A percentile compares a stretch with the other conserved stretches of the same genome.
Evolutionary conservation across 2,113 vertebrate genomes (phyloP).

Genomic region (Paratilapia polleni): DNA sequence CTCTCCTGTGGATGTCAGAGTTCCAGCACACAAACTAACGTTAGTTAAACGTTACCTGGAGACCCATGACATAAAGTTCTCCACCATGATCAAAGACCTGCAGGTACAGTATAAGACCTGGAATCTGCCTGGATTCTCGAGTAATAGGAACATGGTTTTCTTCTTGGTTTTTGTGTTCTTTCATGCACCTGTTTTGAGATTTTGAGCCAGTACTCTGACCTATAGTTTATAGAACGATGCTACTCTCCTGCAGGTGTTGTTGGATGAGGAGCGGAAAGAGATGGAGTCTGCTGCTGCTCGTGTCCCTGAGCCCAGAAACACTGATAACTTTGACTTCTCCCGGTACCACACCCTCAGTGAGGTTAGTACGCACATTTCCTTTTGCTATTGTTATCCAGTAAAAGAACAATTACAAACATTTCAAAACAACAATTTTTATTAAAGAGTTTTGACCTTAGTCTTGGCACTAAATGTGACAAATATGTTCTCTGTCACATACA

Average conservation of each 20-base stretch:
- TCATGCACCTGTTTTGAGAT: not conserved
- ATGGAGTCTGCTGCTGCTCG: constrained; percentile 72
- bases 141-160: not conserved
- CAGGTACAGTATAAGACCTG: not conserved
- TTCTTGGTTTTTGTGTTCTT: not conserved
- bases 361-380: constrained; percentile 67
- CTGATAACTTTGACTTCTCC: constrained; percentile 79
- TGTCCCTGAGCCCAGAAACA: constrained; percentile 71
- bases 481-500: not conserved
- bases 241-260: constrained; percentile 71
- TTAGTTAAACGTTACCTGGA: not conserved
- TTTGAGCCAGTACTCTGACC: not conserved
- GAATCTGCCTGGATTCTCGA: not conserved
- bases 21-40: not conserved
- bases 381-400: too few relatives aligned
- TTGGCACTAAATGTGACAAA: not conserved
- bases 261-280: constrained; percentile 84
- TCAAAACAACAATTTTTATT: not conserved
- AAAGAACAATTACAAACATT: not conserved
- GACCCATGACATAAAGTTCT: not conserved
- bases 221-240: not conserved
- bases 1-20: not conserved
- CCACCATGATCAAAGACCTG: constrained; percentile 3
- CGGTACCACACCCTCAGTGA: constrained; percentile 87
- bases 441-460: not conserved